Conservation (phyloP, 2,113 vertebrate genomes). For the Philantomba maxwellii region DNA sequence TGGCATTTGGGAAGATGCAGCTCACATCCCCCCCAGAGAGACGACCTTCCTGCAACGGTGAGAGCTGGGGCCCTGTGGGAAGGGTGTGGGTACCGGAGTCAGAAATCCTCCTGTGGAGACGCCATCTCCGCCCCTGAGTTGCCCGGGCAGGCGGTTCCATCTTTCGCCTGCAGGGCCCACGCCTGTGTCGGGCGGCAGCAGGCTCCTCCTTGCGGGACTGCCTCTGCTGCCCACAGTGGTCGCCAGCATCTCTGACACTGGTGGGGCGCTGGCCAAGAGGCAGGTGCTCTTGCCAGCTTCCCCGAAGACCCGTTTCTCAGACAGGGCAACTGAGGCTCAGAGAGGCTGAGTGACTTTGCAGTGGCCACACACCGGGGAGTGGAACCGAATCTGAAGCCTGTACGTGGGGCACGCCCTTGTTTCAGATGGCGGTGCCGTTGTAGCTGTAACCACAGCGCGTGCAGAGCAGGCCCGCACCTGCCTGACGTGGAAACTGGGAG, state of each 20-base stretch:
- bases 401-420: rapidly evolving
- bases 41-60: rapidly evolving
- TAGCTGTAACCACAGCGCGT: rapidly evolving
- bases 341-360: neutral
- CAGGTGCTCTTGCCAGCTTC: neutral
- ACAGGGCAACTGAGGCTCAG: neutral
- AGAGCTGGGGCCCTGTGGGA: neutral
- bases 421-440: rapidly evolving
- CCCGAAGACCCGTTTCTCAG: neutral
- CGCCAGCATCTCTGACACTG: rapidly evolving
- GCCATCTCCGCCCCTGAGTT: neutral
- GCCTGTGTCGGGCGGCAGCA: rapidly evolving
- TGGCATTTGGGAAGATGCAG: neutral
- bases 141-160: neutral
- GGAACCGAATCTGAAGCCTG: neutral
- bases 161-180: neutral
- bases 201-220: too few species aligned
- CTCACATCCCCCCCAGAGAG: neutral
- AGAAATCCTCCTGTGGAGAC: rapidly evolving
- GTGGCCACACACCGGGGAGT: neutral
- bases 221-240: rapidly evolving
- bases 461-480: neutral
- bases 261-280: neutral
- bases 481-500: neutral
- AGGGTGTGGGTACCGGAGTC: rapidly evolving